Evolutionary conservation across 2,113 vertebrate species (phyloP).

Genomic region (Tetrax tetrax): DNA sequence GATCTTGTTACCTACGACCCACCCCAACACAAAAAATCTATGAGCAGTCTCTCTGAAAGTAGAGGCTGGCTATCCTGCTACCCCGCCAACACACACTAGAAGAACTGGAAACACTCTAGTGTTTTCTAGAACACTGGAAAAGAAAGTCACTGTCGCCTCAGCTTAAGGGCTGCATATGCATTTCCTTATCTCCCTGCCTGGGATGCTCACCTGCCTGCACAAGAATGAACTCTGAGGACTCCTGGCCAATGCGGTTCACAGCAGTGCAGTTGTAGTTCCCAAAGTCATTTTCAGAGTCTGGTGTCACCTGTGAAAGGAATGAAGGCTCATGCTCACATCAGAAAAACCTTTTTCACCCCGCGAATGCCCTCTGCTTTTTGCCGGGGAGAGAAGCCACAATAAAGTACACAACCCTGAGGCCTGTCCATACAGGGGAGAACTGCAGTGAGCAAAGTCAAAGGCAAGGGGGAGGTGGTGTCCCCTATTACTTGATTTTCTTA

Average conservation of each 20-base stretch:
- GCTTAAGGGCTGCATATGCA: too few relatives aligned
- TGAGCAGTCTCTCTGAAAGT: rapidly evolving
- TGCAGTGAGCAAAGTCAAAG: neutral
- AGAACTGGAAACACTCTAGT: too few relatives aligned
- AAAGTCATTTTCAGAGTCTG: slow-evolving; percentile 95
- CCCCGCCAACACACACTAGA: neutral
- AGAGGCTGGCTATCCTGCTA: neutral
- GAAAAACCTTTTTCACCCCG: neutral
- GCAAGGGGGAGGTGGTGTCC: neutral
- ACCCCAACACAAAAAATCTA: neutral
- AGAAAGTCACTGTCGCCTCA: neutral
- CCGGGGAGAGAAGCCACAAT: neutral
- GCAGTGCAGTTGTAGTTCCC: slow-evolving; percentile 98
- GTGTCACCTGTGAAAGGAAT: slow-evolving; percentile 83
- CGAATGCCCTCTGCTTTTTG: neutral
- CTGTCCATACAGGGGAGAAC: neutral
- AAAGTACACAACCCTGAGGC: neutral
- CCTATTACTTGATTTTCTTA: neutral
- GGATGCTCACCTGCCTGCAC: slow-evolving; percentile 91
- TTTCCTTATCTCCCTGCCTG: neutral
- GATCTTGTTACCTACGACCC: neutral
- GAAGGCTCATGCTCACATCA: neutral
- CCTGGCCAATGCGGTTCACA: slow-evolving; percentile 94
- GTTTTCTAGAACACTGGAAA: rapidly evolving
- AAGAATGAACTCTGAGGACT: slow-evolving; percentile 95